Percentiles rank a stretch among this genome's conserved stretches.
phyloP scores from a whole-genome alignment of 2,113 vertebrate species.

The Forbesichthys agassizii region DNA sequence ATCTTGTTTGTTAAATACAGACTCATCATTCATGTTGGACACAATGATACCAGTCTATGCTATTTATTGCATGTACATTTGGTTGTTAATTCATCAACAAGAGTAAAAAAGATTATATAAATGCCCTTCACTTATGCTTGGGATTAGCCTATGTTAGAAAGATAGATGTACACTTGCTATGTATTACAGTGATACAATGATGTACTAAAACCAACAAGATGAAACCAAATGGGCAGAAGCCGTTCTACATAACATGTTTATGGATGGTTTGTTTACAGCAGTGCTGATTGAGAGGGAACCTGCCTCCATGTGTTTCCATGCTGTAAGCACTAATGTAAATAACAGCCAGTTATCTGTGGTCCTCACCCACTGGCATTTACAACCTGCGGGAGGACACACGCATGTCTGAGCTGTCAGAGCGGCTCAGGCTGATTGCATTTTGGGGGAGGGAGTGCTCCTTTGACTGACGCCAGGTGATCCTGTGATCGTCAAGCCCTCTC shows the following conservation, averaged over 20 bases:
- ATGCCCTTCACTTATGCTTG: background rate
- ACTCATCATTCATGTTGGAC: too few species aligned
- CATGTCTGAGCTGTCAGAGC: slow-evolving; percentile 78
- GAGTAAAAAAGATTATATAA: background rate
- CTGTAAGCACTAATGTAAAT: slow-evolving; percentile 80
- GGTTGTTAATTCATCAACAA: background rate
- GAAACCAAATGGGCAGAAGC: background rate
- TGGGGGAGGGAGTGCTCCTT: slow-evolving; percentile 68
- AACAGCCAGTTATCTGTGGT: slow-evolving; percentile 74
- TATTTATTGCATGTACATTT: background rate
- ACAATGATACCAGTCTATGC: too few species aligned
- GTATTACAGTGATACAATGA: background rate
- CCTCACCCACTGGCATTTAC: slow-evolving; percentile 79
- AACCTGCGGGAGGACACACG: slow-evolving; percentile 79
- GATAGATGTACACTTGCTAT: too few species aligned
- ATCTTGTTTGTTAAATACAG: too few species aligned
- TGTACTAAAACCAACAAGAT: background rate
- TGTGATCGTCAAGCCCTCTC: slow-evolving; percentile 58
- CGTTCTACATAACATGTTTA: slow-evolving; percentile 18
- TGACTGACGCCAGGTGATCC: slow-evolving; percentile 64
- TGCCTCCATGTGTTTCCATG: slow-evolving; percentile 57
- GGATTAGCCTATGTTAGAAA: background rate
- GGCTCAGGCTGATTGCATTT: slow-evolving; percentile 84
- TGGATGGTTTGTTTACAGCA: slow-evolving; percentile 38
- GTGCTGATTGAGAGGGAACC: slow-evolving; percentile 28